These are phyloP conservation scores for Chrosomus eos DNA, from an alignment of 2,797 vertebrate genomes.

Conservation along the genomic window DNA sequence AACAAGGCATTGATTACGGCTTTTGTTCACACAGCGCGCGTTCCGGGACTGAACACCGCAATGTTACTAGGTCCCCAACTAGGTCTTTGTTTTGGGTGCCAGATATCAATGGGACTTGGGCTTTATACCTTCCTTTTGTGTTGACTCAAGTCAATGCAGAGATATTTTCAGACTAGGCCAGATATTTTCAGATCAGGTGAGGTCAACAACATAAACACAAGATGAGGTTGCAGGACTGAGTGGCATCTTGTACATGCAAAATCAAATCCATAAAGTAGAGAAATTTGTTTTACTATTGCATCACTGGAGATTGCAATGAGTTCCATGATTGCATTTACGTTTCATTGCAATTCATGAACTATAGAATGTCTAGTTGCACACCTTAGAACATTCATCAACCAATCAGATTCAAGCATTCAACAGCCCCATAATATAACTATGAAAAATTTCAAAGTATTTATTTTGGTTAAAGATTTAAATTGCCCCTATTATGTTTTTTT, in stretches of 20 bases:
- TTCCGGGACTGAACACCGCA: no score
- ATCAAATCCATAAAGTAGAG: neutral
- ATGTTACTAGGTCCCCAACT: no score
- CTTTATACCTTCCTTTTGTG: neutral
- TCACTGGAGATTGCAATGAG: neutral
- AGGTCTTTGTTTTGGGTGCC: conserved; percentile 29
- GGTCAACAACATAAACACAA: neutral
- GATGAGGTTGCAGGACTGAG: neutral
- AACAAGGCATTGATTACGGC: no score
- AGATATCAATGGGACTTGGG: conserved; percentile 24
- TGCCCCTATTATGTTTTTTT: no score
- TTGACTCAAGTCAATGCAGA: conserved; percentile 6
- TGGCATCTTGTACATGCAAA: neutral
- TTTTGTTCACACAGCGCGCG: no score
- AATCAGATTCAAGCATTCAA: no score
- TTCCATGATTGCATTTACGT: neutral
- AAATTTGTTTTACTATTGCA: neutral
- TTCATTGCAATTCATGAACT: no score
- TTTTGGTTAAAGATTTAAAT: no score
- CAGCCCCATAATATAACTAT: no score
- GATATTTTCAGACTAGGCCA: conserved; percentile 25
- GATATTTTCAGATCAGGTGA: conserved; percentile 16
- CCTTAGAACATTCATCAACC: no score
- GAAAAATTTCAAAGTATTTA: no score
- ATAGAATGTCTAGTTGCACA: neutral